Evolutionary conservation across 2,113 vertebrate genomes (phyloP).

Genomic region (Serilophus lunatus): DNA sequence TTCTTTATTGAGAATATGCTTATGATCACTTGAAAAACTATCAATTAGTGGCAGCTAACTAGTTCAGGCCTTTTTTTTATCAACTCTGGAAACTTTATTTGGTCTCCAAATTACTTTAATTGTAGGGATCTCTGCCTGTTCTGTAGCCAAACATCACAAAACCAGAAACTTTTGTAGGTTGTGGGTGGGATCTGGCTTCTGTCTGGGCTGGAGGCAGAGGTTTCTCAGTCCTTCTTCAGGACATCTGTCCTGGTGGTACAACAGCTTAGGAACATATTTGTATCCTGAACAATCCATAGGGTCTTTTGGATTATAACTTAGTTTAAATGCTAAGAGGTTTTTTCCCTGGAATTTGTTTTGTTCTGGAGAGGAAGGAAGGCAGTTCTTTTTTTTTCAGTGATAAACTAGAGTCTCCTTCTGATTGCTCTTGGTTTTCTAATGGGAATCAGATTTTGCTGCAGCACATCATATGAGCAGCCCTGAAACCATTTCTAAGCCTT

Average conservation of each 20-base stretch:
- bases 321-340: not conserved
- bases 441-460: slow-evolving; percentile 28
- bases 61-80: not conserved
- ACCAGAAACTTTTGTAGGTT: rapidly evolving
- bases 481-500: slow-evolving; percentile 18
- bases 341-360: not conserved
- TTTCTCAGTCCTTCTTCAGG: not conserved
- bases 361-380: not conserved
- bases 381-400: not conserved
- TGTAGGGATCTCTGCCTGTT: not conserved
- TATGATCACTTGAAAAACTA: not conserved
- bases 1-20: no score
- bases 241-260: not conserved
- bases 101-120: not conserved
- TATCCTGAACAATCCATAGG: not conserved
- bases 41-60: not conserved
- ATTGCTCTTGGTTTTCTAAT: not conserved
- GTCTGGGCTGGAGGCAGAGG: not conserved
- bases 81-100: not conserved
- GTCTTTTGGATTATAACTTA: not conserved
- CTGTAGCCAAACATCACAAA: not conserved
- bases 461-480: not conserved
- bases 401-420: not conserved
- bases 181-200: not conserved
- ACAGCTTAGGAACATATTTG: not conserved